Evolutionary conservation across 2,113 vertebrate genomes (phyloP), one percentile per base, ranked within the genome.

Genomic region (Lota lota): DNA sequence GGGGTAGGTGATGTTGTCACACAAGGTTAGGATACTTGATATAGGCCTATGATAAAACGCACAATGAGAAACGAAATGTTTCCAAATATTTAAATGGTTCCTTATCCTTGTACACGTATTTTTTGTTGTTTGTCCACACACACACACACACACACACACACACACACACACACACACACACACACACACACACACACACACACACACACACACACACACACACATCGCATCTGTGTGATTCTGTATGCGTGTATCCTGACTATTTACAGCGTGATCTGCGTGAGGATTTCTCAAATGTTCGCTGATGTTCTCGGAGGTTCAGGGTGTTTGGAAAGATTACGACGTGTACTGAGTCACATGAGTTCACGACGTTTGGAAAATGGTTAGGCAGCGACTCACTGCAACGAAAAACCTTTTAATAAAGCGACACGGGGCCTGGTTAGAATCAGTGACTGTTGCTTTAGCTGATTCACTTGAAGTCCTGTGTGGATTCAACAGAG

Each of bases 391-490:
- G 53, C 53, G 53, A n/a, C 5, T 18, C 16, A n/a, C 16, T 75
- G 76, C 50, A 70, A 73, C 64, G 75, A 70, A 70, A 70, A 80
- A 75, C 86, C 73, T 78, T 83, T 86, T 82, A 80, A 91, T 83
- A 88, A 87, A 88, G 73, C 63, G 7, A 78, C 75, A 66, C 64
- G 58, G 61, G 56, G 28, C 28, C 67, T 15, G 17, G 63, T 77
- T 81, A 76, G 88, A 91, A 88, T 87, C 74, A 85, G 74, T 74
- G 63, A 79, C 64, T 85, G 81, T 88, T 87, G 83, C 72, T 90
- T 90, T 89, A 85, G 82, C 70, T 88, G 88, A 91, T 85, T 91
- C 86, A 84, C 65, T 71, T 14, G 60, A 75, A 79, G 83, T 76
- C 67, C 60, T 18, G 60, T 19, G 0, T 68, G 78, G 77, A 83